Conservation (phyloP, 2,113 vertebrate species). For the Alligator sinensis region DNA sequence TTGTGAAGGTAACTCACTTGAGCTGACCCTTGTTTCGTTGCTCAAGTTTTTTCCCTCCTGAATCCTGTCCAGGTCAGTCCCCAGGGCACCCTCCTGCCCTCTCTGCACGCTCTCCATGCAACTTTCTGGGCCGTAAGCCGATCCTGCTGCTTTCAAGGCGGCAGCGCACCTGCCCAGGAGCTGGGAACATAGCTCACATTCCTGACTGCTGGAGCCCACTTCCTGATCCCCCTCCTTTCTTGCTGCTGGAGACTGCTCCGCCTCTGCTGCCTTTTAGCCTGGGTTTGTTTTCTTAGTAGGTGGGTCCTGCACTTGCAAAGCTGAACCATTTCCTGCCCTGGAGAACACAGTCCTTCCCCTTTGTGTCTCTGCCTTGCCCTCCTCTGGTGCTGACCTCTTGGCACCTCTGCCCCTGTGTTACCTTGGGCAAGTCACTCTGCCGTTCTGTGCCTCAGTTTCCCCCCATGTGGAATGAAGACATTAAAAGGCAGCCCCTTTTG, state of each 20-base stretch:
- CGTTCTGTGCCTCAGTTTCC: neutral
- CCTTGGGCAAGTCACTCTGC: neutral
- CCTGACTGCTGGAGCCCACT: slow-evolving; percentile 18
- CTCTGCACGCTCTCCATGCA: neutral
- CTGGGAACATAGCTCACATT: slow-evolving; percentile 4
- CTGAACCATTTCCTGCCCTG: slow-evolving; percentile 67
- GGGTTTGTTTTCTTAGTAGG: slow-evolving; percentile 74
- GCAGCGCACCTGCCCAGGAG: slow-evolving; percentile 40
- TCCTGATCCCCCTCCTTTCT: slow-evolving; percentile 31
- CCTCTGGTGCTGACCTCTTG: neutral
- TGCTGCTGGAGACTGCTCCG: neutral
- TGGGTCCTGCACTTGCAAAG: slow-evolving; percentile 23
- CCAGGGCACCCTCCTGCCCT: neutral
- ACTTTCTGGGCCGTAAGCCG: neutral
- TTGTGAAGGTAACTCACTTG: neutral
- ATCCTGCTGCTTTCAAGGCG: neutral
- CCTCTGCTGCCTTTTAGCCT: slow-evolving; percentile 10
- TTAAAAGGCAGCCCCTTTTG: neutral
- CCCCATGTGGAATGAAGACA: neutral
- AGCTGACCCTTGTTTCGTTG: neutral
- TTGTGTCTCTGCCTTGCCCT: neutral
- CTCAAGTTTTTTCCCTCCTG: neutral
- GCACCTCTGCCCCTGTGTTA: neutral
- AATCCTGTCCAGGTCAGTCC: neutral
- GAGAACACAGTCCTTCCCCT: slow-evolving; percentile 33